Conservation (phyloP, 2,113 vertebrate genomes). For the Miniopterus natalensis region DNA sequence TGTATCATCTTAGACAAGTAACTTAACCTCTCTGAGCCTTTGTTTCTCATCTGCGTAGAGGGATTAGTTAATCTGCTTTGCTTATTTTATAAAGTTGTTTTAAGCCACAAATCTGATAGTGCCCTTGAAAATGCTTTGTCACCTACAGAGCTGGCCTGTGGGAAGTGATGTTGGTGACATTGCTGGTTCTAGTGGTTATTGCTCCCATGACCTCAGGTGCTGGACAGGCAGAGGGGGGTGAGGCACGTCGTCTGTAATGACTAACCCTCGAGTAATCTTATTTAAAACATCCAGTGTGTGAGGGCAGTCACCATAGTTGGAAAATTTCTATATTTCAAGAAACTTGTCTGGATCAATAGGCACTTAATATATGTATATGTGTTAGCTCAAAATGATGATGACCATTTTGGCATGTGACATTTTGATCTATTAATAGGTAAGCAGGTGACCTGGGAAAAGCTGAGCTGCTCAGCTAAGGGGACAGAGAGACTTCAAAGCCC, state of each 20-base stretch:
- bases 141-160: not conserved
- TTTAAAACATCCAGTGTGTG: not conserved
- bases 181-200: not conserved
- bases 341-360: not conserved
- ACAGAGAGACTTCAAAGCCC: no score
- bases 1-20: not conserved
- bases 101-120: not conserved
- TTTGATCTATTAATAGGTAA: not conserved
- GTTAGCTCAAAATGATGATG: not conserved
- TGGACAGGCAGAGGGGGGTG: not conserved
- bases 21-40: not conserved
- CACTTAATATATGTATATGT: not conserved
- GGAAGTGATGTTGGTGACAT: no score
- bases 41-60: not conserved
- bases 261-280: not conserved
- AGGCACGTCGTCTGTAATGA: not conserved
- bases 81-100: not conserved
- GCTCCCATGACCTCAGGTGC: not conserved
- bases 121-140: not conserved
- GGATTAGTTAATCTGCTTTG: not conserved
- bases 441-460: not conserved
- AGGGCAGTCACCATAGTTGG: not conserved
- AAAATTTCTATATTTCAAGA: constrained; percentile 4
- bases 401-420: not conserved
- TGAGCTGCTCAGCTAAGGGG: not conserved